Percentiles rank a stretch among this genome's conserved stretches.
These are phyloP conservation scores for Danio tinwini DNA, from an alignment of 2,797 vertebrate genomes.

Conservation along the genomic window DNA sequence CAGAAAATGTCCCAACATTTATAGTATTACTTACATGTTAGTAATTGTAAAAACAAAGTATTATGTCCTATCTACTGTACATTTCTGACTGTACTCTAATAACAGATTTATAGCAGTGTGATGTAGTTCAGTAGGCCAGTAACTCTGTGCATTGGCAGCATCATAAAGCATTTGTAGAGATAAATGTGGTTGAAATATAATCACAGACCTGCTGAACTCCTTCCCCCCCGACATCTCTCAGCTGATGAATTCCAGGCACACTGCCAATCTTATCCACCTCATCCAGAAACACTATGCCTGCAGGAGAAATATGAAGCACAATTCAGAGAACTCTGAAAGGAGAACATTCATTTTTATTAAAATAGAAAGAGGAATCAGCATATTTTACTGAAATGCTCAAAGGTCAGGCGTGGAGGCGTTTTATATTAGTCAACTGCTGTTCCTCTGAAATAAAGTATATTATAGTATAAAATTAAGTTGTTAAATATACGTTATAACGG, in stretches of 20 bases:
- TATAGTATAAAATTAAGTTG: background rate
- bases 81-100: background rate
- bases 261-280: conserved; percentile 91
- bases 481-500: no score
- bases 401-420: background rate
- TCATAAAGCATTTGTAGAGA: background rate
- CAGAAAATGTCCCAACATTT: background rate
- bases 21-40: background rate
- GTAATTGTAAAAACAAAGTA: background rate
- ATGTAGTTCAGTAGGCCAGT: background rate
- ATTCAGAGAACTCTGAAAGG: background rate
- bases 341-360: background rate
- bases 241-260: conserved; percentile 87
- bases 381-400: background rate
- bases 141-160: background rate
- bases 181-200: background rate
- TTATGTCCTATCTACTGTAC: background rate
- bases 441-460: background rate
- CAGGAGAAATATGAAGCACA: background rate
- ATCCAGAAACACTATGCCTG: conserved; percentile 89
- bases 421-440: conserved; percentile 6
- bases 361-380: background rate
- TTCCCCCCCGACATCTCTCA: conserved; percentile 87
- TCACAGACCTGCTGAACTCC: conserved; percentile 84
- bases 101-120: background rate